phyloP scores from a whole-genome alignment of 2,113 vertebrate genomes.

The Corvus cornix region DNA sequence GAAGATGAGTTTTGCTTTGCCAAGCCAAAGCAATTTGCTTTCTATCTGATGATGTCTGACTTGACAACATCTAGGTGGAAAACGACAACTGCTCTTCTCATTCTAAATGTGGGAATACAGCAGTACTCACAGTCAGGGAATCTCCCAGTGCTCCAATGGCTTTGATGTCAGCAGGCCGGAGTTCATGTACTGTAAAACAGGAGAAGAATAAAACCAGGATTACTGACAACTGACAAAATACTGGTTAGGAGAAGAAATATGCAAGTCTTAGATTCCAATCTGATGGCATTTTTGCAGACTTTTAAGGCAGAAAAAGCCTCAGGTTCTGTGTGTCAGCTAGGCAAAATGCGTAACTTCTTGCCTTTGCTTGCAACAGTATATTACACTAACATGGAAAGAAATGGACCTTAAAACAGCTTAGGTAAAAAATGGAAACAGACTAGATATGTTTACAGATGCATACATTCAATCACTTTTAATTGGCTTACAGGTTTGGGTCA shows the following conservation, averaged over 20 bases:
- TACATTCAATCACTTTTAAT: background rate
- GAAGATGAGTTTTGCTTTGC: background rate
- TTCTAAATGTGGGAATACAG: background rate
- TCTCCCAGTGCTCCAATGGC: constrained; percentile 88
- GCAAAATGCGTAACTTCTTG: background rate
- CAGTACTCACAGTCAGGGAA: constrained; percentile 84
- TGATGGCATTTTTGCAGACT: background rate
- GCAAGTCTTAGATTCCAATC: background rate
- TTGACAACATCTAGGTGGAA: background rate
- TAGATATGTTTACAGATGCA: background rate
- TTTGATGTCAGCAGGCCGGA: constrained; percentile 86
- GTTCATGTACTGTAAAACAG: constrained; percentile 77
- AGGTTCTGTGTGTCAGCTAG: background rate
- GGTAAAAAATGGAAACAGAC: background rate
- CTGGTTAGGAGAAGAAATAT: background rate
- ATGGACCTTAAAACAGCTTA: background rate
- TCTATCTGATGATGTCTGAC: background rate
- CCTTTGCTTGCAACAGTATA: background rate
- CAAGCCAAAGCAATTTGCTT: constrained; percentile 1
- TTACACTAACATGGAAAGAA: background rate
- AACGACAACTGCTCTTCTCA: background rate
- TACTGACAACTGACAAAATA: background rate
- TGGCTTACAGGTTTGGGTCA: background rate
- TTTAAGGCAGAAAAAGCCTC: background rate
- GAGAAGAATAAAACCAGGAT: background rate